These are phyloP conservation scores for Silurus lanzhouensis DNA, from an alignment of 2,797 vertebrate genomes.

Conservation along the genomic window DNA sequence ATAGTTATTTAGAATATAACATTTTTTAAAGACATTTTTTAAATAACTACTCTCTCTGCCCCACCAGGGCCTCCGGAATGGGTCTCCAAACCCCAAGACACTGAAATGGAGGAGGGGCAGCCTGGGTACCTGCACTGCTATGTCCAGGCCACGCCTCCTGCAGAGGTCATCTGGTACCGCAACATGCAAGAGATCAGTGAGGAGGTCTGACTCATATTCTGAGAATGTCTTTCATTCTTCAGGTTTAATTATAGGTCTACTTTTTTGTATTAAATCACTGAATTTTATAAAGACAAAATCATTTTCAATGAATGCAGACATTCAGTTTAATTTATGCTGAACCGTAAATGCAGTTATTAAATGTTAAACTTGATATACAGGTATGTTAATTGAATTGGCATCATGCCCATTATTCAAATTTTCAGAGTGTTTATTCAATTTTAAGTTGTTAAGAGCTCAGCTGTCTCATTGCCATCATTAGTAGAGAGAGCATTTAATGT, in stretches of 20 bases:
- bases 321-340: background rate
- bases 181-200: slow-evolving; percentile 77
- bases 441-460: background rate
- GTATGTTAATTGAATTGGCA: background rate
- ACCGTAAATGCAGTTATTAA: background rate
- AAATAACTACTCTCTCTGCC: slow-evolving; percentile 5
- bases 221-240: background rate
- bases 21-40: background rate
- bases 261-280: background rate
- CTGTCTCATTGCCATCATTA: background rate
- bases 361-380: background rate
- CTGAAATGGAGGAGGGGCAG: slow-evolving; percentile 88
- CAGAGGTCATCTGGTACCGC: slow-evolving; percentile 86
- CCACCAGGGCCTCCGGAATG: slow-evolving; percentile 86
- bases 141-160: slow-evolving; percentile 83
- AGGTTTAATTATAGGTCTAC: background rate
- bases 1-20: background rate
- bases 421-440: background rate
- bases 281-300: background rate
- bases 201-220: slow-evolving; percentile 73
- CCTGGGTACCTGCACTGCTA: slow-evolving; percentile 92
- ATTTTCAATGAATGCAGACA: background rate
- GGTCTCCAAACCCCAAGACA: slow-evolving; percentile 87
- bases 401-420: background rate
- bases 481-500: background rate